These are phyloP conservation scores for Phaedon cochleariae DNA, from an alignment of 2,888 invertebrate genomes.

Conservation along the genomic window DNA sequence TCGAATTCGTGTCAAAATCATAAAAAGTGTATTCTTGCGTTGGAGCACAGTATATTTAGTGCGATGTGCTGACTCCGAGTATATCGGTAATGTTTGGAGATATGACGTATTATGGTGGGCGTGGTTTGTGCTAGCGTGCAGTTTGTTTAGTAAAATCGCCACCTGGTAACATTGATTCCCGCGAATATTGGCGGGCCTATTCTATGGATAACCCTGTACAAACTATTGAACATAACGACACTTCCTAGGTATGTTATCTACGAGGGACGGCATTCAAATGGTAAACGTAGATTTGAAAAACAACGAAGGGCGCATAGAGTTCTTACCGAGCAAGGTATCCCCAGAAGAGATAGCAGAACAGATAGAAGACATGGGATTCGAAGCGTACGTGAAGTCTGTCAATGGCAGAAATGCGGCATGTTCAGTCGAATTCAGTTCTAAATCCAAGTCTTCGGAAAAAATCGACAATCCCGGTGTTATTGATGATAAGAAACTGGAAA, in stretches of 20 bases:
- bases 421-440: conserved; percentile 13
- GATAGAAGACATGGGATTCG: conserved; percentile 85
- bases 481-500: conserved; percentile 53
- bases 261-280: conserved; percentile 69
- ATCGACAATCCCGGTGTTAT: not conserved
- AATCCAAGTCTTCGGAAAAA: conserved; percentile 21
- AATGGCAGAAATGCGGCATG: conserved; percentile 53
- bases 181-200: too few relatives aligned
- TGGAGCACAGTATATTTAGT: too few relatives aligned
- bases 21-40: too few relatives aligned
- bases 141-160: too few relatives aligned
- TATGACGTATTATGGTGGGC: too few relatives aligned
- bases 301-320: conserved; percentile 72
- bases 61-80: too few relatives aligned
- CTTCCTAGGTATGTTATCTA: conserved; percentile 67
- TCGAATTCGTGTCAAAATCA: too few relatives aligned
- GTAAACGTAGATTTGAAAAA: conserved; percentile 71
- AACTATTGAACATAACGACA: not conserved
- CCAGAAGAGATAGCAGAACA: conserved; percentile 71
- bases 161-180: too few relatives aligned
- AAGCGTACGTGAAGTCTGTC: conserved; percentile 66
- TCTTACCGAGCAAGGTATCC: conserved; percentile 63
- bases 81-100: too few relatives aligned
- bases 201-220: too few relatives aligned
- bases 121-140: too few relatives aligned